phyloP scores from a whole-genome alignment of 1,140 invertebrate genomes.

The Meloidogyne floridensis region DNA sequence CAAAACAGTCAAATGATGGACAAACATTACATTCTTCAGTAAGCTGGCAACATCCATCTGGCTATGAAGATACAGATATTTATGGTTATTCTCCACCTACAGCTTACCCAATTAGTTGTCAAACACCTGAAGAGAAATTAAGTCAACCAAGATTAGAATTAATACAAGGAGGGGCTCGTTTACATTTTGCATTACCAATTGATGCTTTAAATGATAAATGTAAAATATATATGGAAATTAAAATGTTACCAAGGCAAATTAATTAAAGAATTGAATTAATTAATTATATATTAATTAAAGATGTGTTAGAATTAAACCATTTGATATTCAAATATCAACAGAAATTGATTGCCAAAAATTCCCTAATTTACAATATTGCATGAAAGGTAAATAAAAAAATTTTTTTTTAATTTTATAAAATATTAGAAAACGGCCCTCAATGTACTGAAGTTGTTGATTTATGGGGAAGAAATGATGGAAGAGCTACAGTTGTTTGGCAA shows the following conservation, averaged over 20 bases:
- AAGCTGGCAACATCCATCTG: conserved; percentile 46
- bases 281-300: conserved; percentile 18
- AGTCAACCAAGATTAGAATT: conserved; percentile 48
- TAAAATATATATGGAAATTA: conserved; percentile 49
- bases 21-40: conserved; percentile 50
- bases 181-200: conserved; percentile 48
- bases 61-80: conserved; percentile 48
- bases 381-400: conserved; percentile 35
- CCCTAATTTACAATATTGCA: conserved; percentile 41
- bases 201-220: conserved; percentile 50
- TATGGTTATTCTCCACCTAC: conserved; percentile 52
- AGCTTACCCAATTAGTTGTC: conserved; percentile 50
- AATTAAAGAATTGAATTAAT: conserved; percentile 18
- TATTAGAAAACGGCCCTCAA: conserved; percentile 39
- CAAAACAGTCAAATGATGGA: conserved; percentile 45
- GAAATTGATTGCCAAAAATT: conserved; percentile 53
- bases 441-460: conserved; percentile 51
- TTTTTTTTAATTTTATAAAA: background rate
- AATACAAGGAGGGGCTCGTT: conserved; percentile 49
- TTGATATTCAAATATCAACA: conserved; percentile 51
- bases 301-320: conserved; percentile 50
- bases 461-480: conserved; percentile 53
- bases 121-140: conserved; percentile 45
- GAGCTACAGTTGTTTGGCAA: conserved; percentile 49
- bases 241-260: conserved; percentile 32